phyloP scores from a whole-genome alignment of 2,797 vertebrate species.

The Oryzias sinensis region DNA sequence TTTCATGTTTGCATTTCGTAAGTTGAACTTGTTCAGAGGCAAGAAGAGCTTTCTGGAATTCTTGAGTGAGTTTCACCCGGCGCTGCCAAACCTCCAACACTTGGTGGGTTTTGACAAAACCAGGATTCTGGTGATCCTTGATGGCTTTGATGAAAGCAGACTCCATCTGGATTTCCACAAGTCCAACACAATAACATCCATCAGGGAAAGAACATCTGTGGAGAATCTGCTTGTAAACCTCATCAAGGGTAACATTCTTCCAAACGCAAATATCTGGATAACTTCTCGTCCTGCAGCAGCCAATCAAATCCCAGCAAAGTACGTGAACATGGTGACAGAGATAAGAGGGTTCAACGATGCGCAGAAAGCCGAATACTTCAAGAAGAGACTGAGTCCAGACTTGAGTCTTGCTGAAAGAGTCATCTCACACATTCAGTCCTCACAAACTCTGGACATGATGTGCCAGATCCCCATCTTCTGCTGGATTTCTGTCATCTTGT shows the following conservation, averaged over 20 bases:
- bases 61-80: conserved; percentile 37
- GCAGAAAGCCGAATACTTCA: conserved; percentile 53
- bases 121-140: conserved; percentile 39
- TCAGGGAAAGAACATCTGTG: conserved; percentile 21
- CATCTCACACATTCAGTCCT: conserved; percentile 31
- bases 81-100: not conserved
- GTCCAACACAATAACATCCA: conserved; percentile 1
- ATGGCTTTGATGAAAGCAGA: conserved; percentile 62
- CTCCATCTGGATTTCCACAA: conserved; percentile 30
- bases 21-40: conserved; percentile 29
- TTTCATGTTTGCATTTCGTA: conserved; percentile 43
- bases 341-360: conserved; percentile 49
- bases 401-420: not conserved
- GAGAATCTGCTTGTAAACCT: conserved; percentile 40
- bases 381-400: conserved; percentile 1
- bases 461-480: conserved; percentile 65
- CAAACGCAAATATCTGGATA: conserved; percentile 45
- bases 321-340: conserved; percentile 42
- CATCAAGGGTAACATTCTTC: conserved; percentile 51
- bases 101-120: not conserved
- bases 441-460: conserved; percentile 47
- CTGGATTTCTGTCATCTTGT: conserved; percentile 50
- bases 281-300: conserved; percentile 51
- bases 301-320: conserved; percentile 43
- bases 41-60: conserved; percentile 27